Conservation (phyloP, 2,888 invertebrate genomes). For the Hemistola chrysoprasaria region DNA sequence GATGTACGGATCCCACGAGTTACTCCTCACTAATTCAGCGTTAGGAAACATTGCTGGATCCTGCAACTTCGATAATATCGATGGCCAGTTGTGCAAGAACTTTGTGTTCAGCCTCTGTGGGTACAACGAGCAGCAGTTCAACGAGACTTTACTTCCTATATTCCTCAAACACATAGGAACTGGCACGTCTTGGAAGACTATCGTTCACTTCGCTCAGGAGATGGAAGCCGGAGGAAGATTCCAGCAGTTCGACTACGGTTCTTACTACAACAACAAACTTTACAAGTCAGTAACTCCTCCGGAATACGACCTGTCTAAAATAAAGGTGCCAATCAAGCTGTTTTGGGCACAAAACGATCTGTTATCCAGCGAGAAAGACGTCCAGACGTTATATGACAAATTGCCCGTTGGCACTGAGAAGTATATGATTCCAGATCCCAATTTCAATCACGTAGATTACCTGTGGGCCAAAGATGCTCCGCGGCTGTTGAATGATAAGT, state of each 20-base stretch:
- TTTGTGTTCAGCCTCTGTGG: conserved; percentile 88
- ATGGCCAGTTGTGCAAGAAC: conserved; percentile 85
- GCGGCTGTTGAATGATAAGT: conserved; percentile 78
- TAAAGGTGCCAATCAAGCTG: conserved; percentile 83
- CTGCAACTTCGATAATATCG: conserved; percentile 77
- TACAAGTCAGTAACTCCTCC: conserved; percentile 84
- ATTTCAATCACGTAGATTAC: conserved; percentile 89
- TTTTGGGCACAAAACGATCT: conserved; percentile 88
- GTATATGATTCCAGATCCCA: conserved; percentile 80
- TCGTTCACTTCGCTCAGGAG: conserved; percentile 86
- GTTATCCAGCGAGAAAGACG: conserved; percentile 85
- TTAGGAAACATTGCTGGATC: conserved; percentile 80
- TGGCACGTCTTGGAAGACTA: conserved; percentile 88
- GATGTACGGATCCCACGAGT: conserved; percentile 86
- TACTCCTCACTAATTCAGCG: conserved; percentile 85
- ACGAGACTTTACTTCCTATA: conserved; percentile 85
- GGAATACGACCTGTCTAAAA: conserved; percentile 82
- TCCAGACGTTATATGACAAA: conserved; percentile 66
- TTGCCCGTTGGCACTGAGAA: conserved; percentile 74
- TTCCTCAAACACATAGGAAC: conserved; percentile 87
- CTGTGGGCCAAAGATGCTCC: conserved; percentile 85
- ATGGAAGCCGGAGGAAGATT: conserved; percentile 80
- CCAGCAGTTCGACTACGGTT: conserved; percentile 87
- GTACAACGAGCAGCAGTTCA: conserved; percentile 85
- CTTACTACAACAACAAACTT: conserved; percentile 70